phyloP scores from a whole-genome alignment of 2,888 invertebrate species.

The Clanis bilineata region DNA sequence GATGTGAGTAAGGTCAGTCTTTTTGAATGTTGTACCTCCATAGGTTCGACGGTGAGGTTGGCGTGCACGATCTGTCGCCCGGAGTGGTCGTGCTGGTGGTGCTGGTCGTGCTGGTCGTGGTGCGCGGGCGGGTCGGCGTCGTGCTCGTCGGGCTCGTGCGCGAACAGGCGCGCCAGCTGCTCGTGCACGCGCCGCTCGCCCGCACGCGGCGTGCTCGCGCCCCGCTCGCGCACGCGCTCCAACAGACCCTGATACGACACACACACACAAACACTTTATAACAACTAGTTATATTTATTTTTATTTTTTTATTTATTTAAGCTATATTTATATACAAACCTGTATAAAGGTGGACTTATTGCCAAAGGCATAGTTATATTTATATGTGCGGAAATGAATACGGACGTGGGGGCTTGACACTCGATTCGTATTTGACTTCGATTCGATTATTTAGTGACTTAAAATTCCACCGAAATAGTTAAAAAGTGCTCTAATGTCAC shows the following conservation, averaged over 20 bases:
- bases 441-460: too few species aligned
- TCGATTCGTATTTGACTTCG: too few species aligned
- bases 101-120: constrained; percentile 27
- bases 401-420: too few species aligned
- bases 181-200: constrained; percentile 88
- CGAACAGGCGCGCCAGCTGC: constrained; percentile 82
- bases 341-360: too few species aligned
- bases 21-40: constrained; percentile 49
- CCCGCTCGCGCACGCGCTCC: constrained; percentile 88
- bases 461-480: too few species aligned
- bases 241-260: constrained; percentile 87
- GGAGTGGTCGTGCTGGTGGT: constrained; percentile 24
- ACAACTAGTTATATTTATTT: too few species aligned
- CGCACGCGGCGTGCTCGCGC: constrained; percentile 82
- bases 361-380: too few species aligned
- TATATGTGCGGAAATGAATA: too few species aligned
- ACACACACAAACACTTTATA: not conserved
- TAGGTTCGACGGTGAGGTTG: constrained; percentile 55
- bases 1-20: too few species aligned
- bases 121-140: constrained; percentile 32
- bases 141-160: constrained; percentile 37
- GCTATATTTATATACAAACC: too few species aligned
- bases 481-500: too few species aligned
- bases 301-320: too few species aligned
- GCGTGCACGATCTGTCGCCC: constrained; percentile 34